Conservation (phyloP, 2,113 vertebrate genomes). For the Pipra filicauda region DNA sequence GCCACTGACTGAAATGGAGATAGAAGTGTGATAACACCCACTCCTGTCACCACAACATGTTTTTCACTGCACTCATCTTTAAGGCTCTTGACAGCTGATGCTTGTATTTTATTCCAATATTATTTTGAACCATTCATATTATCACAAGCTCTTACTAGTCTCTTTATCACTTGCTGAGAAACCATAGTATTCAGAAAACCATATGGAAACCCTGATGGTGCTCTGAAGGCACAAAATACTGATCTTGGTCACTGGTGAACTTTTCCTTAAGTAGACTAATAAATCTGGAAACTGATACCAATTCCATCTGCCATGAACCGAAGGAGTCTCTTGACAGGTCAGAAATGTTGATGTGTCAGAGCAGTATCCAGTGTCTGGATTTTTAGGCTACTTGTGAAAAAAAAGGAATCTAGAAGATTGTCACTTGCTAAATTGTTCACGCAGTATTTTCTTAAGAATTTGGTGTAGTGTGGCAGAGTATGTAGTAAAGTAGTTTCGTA, state of each 20-base stretch:
- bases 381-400: neutral
- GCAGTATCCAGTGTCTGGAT: neutral
- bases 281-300: neutral
- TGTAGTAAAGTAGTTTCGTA: neutral
- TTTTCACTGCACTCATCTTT: neutral
- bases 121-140: neutral
- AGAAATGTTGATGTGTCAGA: neutral
- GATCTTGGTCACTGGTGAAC: neutral
- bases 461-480: neutral
- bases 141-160: neutral
- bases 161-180: conserved; percentile 5
- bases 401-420: neutral
- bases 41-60: neutral
- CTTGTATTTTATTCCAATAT: neutral
- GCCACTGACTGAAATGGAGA: neutral
- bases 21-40: neutral
- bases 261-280: neutral
- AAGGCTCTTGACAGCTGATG: neutral
- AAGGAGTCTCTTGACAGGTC: neutral
- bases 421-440: neutral
- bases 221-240: neutral
- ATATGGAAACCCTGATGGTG: neutral
- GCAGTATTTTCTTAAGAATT: neutral
- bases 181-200: neutral
- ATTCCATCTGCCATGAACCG: neutral